Evolutionary conservation across 2,888 invertebrate species (phyloP), one percentile per base, ranked within the genome.

Genomic region (Drosophila bunnanda): DNA sequence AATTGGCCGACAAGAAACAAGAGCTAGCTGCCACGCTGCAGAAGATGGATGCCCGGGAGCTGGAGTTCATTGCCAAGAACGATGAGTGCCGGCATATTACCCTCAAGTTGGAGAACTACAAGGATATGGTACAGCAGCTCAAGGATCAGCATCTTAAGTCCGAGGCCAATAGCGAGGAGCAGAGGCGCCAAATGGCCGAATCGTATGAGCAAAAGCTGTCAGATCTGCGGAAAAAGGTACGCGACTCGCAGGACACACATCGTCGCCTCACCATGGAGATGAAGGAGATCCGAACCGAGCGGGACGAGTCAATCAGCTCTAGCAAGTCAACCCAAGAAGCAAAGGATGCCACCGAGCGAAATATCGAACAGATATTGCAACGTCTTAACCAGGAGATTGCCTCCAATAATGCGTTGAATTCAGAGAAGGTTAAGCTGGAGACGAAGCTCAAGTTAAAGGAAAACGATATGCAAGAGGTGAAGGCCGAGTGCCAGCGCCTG

Each of bases 231-330:
- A 91, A 90, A 10, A 93, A 92, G 66, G 66, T 93, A 4, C 92
- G 92, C 4, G 76, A 92, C 9, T 93, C 94, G 55, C 93, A 93
- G 80, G 92, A 93, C 20, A 91, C 91, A 1, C 87, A 93, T 43
- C 92, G 91, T 6, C 92, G 92, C 15, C 90, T 92, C 38, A 91
- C 90, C 5, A 79, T 90, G 71, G 90, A 92, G 68, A 54, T 92
- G 30, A 84, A 90, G 25, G 91, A 90, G 38, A 82, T 92, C 1
- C 89, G 91, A 30, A 82, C 76, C 1, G 91, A 93, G 61, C 75
- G 93, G 20, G 91, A 92, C 57, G 92, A 91, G 38, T 90, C 90
- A 0, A 90, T 91, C 17, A 85, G 84, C 22, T 89, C 90, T 0
- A 81, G 88, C 0, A 89, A 91, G 54, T 90, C 90, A 1, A 90